Evolutionary conservation across 2,888 invertebrate genomes (phyloP), one percentile per base, ranked within the genome.

Genomic region (Cryptophagus acutangulus): DNA sequence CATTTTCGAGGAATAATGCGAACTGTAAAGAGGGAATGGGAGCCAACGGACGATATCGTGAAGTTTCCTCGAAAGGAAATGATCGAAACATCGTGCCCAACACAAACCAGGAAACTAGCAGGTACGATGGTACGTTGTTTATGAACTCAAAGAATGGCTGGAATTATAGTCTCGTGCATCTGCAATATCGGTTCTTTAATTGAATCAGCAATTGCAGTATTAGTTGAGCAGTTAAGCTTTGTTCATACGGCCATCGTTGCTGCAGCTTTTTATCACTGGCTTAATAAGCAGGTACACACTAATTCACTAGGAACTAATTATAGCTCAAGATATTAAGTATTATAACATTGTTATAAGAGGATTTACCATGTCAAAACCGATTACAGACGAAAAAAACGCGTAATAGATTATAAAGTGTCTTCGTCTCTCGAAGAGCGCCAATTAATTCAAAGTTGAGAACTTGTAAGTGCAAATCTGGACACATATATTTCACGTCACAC

Each of bases 151-250:
- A 38, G 52, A 57, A 53, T 50, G 48, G 49, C 44, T 52, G 49
- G 53, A 59, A 58, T 62, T 60, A 60, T 59, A 57, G 54, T 48
- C 57, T 60, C 60, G 60, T 61, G 61, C 57, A 59, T 56, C 57
- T 48, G 51, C 54, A 48, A 52, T 57, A 61, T 59, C 58, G 60
- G 58, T 56, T 55, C 53, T 58, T 61, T 61, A 61, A 62, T 62
- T 62, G 61, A 61, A 60, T 59, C 57, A 55, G 57, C 60, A 55
- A 58, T 57, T 55, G 52, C 51, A 39, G 41, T 41, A 36, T 36
- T 41, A 36, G 29, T 26, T 26, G 29, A 40, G 33, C 35, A 36
- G 40, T 40, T 40, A 33, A 12, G 17, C 29, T 35, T 31, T 25
- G 15, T 25, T 16, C 38, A 38, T 33, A 34, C 36, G 36, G 36